phyloP scores from a whole-genome alignment of 2,888 invertebrate species.

The Tetropium fuscum region DNA sequence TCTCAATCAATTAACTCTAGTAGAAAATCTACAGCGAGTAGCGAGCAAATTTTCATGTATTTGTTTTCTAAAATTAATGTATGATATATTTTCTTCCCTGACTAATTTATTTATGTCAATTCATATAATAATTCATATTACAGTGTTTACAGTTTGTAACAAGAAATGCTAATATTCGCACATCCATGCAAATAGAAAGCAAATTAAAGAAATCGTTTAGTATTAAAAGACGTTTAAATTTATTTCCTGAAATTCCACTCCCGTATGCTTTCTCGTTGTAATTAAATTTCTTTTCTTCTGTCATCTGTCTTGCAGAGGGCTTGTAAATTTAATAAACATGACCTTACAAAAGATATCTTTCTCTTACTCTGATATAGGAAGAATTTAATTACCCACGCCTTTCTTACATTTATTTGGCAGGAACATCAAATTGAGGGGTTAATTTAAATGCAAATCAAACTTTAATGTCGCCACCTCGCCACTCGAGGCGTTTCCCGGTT shows the following conservation, averaged over 20 bases:
- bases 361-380: slow-evolving; percentile 13
- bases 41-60: no score
- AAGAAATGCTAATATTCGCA: no score
- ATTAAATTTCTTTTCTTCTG: slow-evolving; percentile 26
- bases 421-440: slow-evolving; percentile 20
- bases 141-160: no score
- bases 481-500: no score
- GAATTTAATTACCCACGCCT: slow-evolving; percentile 19
- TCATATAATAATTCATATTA: no score
- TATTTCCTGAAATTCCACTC: slow-evolving; percentile 22
- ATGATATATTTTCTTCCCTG: no score
- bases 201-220: slow-evolving; percentile 5
- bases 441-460: slow-evolving; percentile 24
- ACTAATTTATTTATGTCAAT: no score
- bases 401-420: slow-evolving; percentile 9
- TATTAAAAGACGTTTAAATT: slow-evolving; percentile 11
- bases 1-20: no score
- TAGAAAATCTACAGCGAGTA: no score
- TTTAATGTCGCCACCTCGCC: no score
- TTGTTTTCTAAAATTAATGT: no score
- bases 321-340: slow-evolving; percentile 26
- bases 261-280: slow-evolving; percentile 19
- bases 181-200: background rate
- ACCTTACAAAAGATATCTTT: slow-evolving; percentile 6
- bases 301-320: slow-evolving; percentile 6